Evolutionary conservation across 1,140 invertebrate species (phyloP).

Genomic region (Adoxophyes honmai): DNA sequence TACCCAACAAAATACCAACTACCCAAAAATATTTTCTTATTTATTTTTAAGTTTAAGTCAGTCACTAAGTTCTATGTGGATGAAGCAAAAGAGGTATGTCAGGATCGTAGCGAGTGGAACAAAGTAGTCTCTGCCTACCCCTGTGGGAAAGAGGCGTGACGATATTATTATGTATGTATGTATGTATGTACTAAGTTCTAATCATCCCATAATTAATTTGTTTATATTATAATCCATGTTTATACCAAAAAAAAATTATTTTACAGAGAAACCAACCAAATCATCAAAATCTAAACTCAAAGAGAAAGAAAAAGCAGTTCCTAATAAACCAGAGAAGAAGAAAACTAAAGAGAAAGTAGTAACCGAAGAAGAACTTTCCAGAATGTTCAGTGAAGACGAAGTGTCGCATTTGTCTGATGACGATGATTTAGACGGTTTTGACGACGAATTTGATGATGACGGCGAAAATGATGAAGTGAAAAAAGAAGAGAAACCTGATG

Average conservation of each 20-base stretch:
- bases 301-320: conserved; percentile 22
- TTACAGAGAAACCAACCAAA: conserved; percentile 32
- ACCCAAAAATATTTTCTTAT: too few species aligned
- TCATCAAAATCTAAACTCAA: conserved; percentile 31
- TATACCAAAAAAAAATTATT: background rate
- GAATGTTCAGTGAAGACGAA: conserved; percentile 70
- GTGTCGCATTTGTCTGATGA: conserved; percentile 61
- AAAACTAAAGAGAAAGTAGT: conserved; percentile 43
- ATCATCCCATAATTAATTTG: too few species aligned
- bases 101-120: too few species aligned
- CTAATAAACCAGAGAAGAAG: conserved; percentile 42
- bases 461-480: conserved; percentile 26
- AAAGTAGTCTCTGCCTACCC: too few species aligned
- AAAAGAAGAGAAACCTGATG: conserved; percentile 53
- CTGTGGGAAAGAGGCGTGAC: too few species aligned
- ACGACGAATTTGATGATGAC: conserved; percentile 38
- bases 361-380: conserved; percentile 51
- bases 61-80: too few species aligned
- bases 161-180: too few species aligned
- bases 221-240: background rate
- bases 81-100: too few species aligned
- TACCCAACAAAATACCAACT: too few species aligned
- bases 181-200: too few species aligned
- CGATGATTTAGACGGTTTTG: conserved; percentile 34
- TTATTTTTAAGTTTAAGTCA: too few species aligned